Base-by-base conservation (phyloP, 2,888 invertebrate genomes). In the Elgonia sp. region DNA sequence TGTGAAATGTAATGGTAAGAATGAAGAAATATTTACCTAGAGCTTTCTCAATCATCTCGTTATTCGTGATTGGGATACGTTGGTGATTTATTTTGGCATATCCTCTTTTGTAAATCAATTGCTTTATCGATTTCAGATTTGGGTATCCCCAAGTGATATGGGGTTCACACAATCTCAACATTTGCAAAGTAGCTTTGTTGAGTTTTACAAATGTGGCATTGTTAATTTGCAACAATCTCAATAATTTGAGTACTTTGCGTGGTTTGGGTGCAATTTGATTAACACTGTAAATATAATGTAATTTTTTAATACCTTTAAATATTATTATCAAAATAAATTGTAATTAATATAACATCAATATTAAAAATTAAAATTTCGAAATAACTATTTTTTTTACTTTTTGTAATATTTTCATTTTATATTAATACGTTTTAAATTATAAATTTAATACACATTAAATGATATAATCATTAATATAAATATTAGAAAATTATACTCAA, bases 131-230 rank as follows among this genome's bases (percentile, higher is more conserved):
- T 96, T 99, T 99, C 94, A 99, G 95, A 95, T 99, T 99, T 88
- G 99, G 99, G 94, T 99, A 99, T 89, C 99, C 99, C 99, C 99
- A 99, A 18, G 99, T 98, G 94, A 99, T 97, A 96, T 99, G 99
- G 14, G 99, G 99, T 95, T 99, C 99, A 85, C 98, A 98, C 92
- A 99, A 99, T 94, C 99, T 97, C 93, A 99, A 96, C 99, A 99
- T 99, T 95, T 99, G 98, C 91, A 99, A 96, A 18, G 99, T 99
- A 6, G 99, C 99, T 95, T 99, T 99, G 96, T 99, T 99, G 92
- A 99, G 95, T 93, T 98, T 98, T 73, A 99, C 96, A 95, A 99
- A 99, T 65, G 99, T 98, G 84, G 99, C 99, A 95, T 99, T 99
- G 97, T 99, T 99, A 95, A 99, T 99, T 95, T 99, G 99, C 79